phyloP scores from a whole-genome alignment of 2,797 vertebrate species.

The Sebastes hubbsi region DNA sequence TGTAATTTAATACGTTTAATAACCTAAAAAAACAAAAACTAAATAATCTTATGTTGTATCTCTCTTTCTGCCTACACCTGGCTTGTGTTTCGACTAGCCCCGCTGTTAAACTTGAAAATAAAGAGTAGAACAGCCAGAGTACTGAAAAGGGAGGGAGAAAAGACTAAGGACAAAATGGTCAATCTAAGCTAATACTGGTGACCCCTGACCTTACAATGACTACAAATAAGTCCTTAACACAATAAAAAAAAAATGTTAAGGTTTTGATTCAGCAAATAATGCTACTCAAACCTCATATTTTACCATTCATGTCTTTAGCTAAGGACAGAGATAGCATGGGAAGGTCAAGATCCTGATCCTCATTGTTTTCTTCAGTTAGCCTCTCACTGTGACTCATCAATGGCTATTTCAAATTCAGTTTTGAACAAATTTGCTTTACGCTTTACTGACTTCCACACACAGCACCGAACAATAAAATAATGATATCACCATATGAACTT shows the following conservation, averaged over 20 bases:
- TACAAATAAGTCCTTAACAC: neutral
- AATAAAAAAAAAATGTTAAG: neutral
- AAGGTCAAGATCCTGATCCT: slow-evolving; percentile 17
- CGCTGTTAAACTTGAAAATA: slow-evolving; percentile 1
- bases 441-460: slow-evolving; percentile 54
- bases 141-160: neutral
- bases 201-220: neutral
- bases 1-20: neutral
- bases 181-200: neutral
- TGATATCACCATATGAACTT: slow-evolving; percentile 70
- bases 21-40: neutral
- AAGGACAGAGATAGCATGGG: neutral
- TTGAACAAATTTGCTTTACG: slow-evolving; percentile 51
- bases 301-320: neutral
- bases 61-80: neutral
- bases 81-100: neutral
- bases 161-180: neutral
- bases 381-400: slow-evolving; percentile 64
- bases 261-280: neutral
- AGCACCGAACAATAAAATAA: slow-evolving; percentile 63
- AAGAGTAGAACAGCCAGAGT: slow-evolving; percentile 2
- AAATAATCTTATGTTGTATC: neutral
- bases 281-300: neutral
- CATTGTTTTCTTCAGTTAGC: slow-evolving; percentile 51
- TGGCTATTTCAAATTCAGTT: slow-evolving; percentile 37